Conservation (phyloP, 2,888 invertebrate species). For the Eucera pruinosa region DNA sequence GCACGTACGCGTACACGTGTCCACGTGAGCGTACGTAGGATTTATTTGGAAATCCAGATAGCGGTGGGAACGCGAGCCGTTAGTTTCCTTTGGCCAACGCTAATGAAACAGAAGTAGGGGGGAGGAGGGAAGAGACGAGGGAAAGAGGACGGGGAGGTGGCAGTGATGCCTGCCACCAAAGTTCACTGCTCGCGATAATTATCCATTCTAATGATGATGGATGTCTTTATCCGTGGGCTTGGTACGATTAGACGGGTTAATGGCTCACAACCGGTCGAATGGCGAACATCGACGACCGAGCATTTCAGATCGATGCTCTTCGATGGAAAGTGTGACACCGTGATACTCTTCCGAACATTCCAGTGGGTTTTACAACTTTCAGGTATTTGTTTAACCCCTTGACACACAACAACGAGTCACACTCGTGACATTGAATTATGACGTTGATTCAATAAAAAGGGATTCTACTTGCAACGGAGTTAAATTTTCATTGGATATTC, state of each 20-base stretch:
- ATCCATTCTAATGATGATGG: conserved; percentile 74
- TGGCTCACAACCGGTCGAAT: conserved; percentile 63
- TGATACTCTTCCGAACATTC: no score
- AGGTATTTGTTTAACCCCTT: no score
- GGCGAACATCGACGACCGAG: conserved; percentile 19
- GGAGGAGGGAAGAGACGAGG: neutral
- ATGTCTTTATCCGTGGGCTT: conserved; percentile 70
- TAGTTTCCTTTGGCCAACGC: conserved; percentile 69
- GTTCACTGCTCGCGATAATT: conserved; percentile 70
- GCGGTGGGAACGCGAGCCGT: conserved; percentile 72
- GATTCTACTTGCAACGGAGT: no score
- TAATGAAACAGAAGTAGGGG: conserved; percentile 59
- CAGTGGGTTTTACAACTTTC: no score
- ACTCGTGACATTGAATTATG: no score
- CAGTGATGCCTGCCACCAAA: conserved; percentile 40
- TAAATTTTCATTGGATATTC: no score
- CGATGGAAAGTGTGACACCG: conserved; percentile 6
- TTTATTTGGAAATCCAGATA: conserved; percentile 74
- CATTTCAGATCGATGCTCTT: neutral
- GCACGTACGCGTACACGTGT: conserved; percentile 72
- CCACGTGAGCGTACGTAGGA: conserved; percentile 53
- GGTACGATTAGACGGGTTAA: conserved; percentile 69
- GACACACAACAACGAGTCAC: no score
- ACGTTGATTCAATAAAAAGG: no score
- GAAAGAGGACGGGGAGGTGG: neutral